These are phyloP conservation scores for Lordiphosa fenestrarum DNA, from an alignment of 2,888 invertebrate species.

Conservation along the genomic window DNA sequence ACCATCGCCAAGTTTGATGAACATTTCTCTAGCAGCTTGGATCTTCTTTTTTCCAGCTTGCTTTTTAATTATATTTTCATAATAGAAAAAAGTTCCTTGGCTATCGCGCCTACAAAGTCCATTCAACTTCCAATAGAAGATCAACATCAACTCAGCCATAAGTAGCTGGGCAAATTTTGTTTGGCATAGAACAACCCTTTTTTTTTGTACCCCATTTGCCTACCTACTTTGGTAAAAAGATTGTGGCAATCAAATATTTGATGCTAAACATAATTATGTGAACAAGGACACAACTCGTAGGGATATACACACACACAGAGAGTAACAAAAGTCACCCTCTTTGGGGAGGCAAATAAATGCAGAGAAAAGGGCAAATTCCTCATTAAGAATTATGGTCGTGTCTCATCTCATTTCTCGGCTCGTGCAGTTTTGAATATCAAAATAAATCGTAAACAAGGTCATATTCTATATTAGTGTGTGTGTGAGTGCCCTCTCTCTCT, in stretches of 20 bases:
- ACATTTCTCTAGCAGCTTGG: neutral
- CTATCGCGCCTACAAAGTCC: conserved; percentile 26
- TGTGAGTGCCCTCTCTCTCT: conserved; percentile 20
- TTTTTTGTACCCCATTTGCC: conserved; percentile 7
- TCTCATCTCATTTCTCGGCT: conserved; percentile 39
- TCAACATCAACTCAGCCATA: conserved; percentile 19
- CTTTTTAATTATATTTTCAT: neutral
- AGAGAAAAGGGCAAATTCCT: conserved; percentile 32
- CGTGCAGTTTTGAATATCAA: conserved; percentile 70
- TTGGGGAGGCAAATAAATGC: neutral
- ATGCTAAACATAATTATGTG: conserved; percentile 23
- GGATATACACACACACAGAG: conserved; percentile 1
- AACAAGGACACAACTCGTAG: conserved; percentile 4
- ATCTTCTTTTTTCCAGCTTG: too few relatives aligned
- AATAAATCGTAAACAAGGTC: conserved; percentile 74
- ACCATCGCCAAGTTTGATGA: too few relatives aligned
- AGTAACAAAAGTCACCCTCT: conserved; percentile 6
- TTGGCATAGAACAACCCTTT: conserved; percentile 19
- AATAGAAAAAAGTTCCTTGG: conserved; percentile 1
- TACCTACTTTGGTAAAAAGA: conserved; percentile 20
- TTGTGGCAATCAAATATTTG: conserved; percentile 28
- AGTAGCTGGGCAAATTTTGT: conserved; percentile 16
- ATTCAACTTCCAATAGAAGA: conserved; percentile 37
- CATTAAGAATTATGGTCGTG: conserved; percentile 29
- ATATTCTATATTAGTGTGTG: conserved; percentile 48